Conservation (phyloP, 1,140 invertebrate genomes). For the Cydia amplana region DNA sequence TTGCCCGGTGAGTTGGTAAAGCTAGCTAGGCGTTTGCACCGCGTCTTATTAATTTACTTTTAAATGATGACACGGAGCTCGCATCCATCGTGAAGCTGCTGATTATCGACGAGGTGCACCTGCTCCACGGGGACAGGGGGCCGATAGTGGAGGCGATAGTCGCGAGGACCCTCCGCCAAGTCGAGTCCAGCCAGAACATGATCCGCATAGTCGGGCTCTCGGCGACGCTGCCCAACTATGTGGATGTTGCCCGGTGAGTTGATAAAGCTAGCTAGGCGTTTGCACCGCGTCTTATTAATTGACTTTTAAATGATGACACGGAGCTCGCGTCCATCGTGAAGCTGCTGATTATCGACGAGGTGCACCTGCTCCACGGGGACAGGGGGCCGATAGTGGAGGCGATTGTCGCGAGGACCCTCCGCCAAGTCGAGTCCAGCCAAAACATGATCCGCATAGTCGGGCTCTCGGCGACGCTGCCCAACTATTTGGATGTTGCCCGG, state of each 20-base stretch:
- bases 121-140: slow-evolving; percentile 97
- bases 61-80: slow-evolving; percentile 94
- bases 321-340: slow-evolving; percentile 94
- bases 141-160: slow-evolving; percentile 99
- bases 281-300: no score
- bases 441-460: slow-evolving; percentile 99
- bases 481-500: slow-evolving; percentile 97
- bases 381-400: slow-evolving; percentile 98
- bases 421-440: slow-evolving; percentile 97
- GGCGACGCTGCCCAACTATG: slow-evolving; percentile 98
- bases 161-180: slow-evolving; percentile 95
- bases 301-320: no score
- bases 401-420: slow-evolving; percentile 95
- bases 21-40: no score
- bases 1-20: slow-evolving; percentile 82
- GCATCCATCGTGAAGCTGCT: slow-evolving; percentile 95
- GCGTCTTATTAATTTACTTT: no score
- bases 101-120: slow-evolving; percentile 99
- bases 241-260: slow-evolving; percentile 91
- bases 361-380: slow-evolving; percentile 98
- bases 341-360: slow-evolving; percentile 98
- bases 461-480: slow-evolving; percentile 97
- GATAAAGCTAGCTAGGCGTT: no score
- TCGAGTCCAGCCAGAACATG: slow-evolving; percentile 97
- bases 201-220: slow-evolving; percentile 98